Evolutionary conservation across 2,888 invertebrate genomes (phyloP).

Genomic region (Pomacea canaliculata): DNA sequence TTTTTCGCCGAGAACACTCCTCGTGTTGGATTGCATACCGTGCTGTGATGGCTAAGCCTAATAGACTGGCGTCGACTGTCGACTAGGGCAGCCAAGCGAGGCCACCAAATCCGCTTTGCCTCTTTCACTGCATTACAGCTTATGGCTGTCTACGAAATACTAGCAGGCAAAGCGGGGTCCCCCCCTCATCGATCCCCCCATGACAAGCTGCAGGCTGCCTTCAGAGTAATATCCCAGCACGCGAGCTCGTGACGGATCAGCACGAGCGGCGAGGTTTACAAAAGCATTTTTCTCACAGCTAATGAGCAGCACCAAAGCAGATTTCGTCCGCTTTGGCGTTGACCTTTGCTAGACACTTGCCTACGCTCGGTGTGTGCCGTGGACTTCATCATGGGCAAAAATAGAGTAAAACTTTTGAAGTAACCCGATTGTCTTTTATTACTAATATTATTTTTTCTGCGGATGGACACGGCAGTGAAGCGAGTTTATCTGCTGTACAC

Average conservation of each 20-base stretch:
- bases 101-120: slow-evolving; percentile 3
- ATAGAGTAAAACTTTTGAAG: slow-evolving; percentile 7
- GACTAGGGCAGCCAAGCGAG: slow-evolving; percentile 1
- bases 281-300: slow-evolving; percentile 17
- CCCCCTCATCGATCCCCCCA: background rate
- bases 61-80: background rate
- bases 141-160: background rate
- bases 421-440: slow-evolving; percentile 18
- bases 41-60: slow-evolving; percentile 2
- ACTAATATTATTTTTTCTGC: slow-evolving; percentile 9
- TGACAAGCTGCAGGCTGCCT: background rate
- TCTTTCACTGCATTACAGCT: slow-evolving; percentile 7
- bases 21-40: background rate
- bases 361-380: background rate
- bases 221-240: background rate
- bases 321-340: slow-evolving; percentile 12
- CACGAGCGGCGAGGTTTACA: slow-evolving; percentile 10
- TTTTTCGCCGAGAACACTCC: background rate
- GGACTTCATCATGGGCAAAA: background rate
- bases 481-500: slow-evolving; percentile 11
- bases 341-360: slow-evolving; percentile 13
- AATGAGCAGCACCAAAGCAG: slow-evolving; percentile 21
- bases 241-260: background rate
- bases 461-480: background rate
- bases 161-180: background rate